Evolutionary conservation across 2,888 invertebrate species (phyloP).

Genomic region (Calliphora vomitoria): DNA sequence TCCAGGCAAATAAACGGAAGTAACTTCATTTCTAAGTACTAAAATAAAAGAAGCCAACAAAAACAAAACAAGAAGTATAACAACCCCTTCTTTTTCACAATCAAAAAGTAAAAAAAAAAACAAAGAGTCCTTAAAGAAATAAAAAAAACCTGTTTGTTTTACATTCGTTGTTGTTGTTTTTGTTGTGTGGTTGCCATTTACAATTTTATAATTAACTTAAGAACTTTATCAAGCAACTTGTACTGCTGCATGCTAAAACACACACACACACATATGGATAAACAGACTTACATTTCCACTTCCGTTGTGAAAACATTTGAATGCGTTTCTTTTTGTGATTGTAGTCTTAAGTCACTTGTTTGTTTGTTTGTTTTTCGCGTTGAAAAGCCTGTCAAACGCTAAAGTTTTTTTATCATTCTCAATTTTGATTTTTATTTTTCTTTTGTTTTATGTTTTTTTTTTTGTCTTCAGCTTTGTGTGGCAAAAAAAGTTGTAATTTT

Average conservation of each 20-base stretch:
- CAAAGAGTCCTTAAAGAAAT: conserved; percentile 41
- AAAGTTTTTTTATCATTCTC: conserved; percentile 35
- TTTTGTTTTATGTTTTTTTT: conserved; percentile 3
- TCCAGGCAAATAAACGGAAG: conserved; percentile 39
- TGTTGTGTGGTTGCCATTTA: conserved; percentile 78
- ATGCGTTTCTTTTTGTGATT: conserved; percentile 25
- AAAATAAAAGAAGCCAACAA: conserved; percentile 10
- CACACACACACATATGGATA: background rate
- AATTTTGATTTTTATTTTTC: conserved; percentile 29
- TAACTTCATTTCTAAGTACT: conserved; percentile 44
- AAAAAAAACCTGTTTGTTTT: conserved; percentile 64
- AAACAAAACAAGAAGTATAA: conserved; percentile 12
- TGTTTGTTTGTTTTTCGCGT: conserved; percentile 58
- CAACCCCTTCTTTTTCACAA: conserved; percentile 42
- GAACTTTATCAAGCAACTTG: conserved; percentile 74
- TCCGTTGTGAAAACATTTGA: conserved; percentile 27
- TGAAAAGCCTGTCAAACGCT: conserved; percentile 70
- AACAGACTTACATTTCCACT: background rate
- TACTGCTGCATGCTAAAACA: conserved; percentile 57
- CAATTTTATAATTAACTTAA: conserved; percentile 81
- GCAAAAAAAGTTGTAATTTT: conserved; percentile 46
- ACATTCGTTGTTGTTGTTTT: conserved; percentile 71
- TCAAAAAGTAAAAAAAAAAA: conserved; percentile 30
- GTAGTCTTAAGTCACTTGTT: conserved; percentile 63
- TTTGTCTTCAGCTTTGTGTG: conserved; percentile 37